Conservation (phyloP, 2,797 vertebrate genomes). For the Micropoecilia bifurca region DNA sequence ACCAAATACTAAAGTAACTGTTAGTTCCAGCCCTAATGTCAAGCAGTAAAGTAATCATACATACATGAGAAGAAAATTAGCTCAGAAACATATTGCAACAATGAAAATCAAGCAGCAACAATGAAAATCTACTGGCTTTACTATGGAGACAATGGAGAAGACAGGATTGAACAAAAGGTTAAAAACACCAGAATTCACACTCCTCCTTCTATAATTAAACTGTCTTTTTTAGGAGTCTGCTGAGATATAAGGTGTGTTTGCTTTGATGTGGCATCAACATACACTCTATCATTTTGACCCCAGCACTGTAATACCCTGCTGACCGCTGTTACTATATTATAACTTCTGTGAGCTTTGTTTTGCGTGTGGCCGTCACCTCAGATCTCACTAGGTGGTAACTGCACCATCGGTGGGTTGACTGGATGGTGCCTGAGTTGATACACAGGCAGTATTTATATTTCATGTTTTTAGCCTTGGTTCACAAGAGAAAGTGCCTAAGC, state of each 20-base stretch:
- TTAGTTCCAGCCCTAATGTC: background rate
- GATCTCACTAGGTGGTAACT: constrained; percentile 74
- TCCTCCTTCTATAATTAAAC: constrained; percentile 46
- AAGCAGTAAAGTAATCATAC: constrained; percentile 3
- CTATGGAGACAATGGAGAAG: background rate
- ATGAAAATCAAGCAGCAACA: background rate
- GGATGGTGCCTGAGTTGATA: constrained; percentile 18
- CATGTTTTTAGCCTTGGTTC: constrained; percentile 45
- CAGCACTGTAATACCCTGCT: constrained; percentile 51
- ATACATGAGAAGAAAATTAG: background rate
- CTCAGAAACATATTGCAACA: background rate
- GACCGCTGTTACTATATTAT: constrained; percentile 54
- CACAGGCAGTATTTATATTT: constrained; percentile 59
- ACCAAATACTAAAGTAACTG: no score
- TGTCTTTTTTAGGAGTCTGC: constrained; percentile 56
- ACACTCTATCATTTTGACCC: constrained; percentile 74
- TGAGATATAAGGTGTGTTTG: constrained; percentile 57
- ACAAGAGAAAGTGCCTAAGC: constrained; percentile 48
- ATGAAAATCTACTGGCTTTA: background rate
- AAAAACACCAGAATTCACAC: constrained; percentile 13
- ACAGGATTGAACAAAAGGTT: background rate
- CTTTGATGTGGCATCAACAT: constrained; percentile 65
- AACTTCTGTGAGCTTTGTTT: constrained; percentile 49
- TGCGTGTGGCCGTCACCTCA: constrained; percentile 74
- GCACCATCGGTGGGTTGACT: constrained; percentile 45